Evolutionary conservation across 2,113 vertebrate species (phyloP).

Genomic region (Labeo catla): DNA sequence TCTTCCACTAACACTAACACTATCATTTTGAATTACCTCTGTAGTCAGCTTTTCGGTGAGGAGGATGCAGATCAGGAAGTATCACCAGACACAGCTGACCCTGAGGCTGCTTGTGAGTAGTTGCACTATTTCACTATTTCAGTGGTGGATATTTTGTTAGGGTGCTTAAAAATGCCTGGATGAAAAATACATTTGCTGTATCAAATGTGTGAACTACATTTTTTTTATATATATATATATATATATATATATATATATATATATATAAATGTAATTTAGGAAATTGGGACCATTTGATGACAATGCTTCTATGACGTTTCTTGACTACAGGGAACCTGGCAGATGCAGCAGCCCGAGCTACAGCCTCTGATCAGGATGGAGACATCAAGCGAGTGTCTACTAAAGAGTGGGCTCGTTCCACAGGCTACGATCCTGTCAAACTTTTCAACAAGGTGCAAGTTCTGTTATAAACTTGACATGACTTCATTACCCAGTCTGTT

Average conservation of each 20-base stretch:
- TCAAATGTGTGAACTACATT: not conserved
- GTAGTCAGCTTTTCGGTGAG: slow-evolving; percentile 95
- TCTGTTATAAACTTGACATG: not conserved
- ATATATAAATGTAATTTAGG: no score
- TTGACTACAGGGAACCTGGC: slow-evolving; percentile 86
- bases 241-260: no score
- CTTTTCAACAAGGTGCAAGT: slow-evolving; percentile 92
- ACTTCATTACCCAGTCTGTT: not conserved
- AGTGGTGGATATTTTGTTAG: not conserved
- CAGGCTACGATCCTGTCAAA: slow-evolving; percentile 90
- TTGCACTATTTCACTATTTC: not conserved
- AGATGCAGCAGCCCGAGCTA: slow-evolving; percentile 87
- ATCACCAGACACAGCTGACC: slow-evolving; percentile 96
- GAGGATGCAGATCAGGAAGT: slow-evolving; percentile 99
- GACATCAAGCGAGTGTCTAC: slow-evolving; percentile 95
- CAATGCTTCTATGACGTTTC: not conserved
- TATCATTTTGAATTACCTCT: not conserved
- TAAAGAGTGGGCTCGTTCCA: slow-evolving; percentile 95
- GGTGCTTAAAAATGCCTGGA: not conserved
- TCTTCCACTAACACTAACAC: not conserved
- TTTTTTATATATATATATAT: not conserved
- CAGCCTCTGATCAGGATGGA: slow-evolving; percentile 90
- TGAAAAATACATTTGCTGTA: not conserved
- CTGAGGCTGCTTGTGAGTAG: slow-evolving; percentile 94
- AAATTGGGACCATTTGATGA: not conserved